Percentiles rank a stretch among this genome's conserved stretches.
Conservation (phyloP, 2,888 invertebrate species). For the Agrochola lota region DNA sequence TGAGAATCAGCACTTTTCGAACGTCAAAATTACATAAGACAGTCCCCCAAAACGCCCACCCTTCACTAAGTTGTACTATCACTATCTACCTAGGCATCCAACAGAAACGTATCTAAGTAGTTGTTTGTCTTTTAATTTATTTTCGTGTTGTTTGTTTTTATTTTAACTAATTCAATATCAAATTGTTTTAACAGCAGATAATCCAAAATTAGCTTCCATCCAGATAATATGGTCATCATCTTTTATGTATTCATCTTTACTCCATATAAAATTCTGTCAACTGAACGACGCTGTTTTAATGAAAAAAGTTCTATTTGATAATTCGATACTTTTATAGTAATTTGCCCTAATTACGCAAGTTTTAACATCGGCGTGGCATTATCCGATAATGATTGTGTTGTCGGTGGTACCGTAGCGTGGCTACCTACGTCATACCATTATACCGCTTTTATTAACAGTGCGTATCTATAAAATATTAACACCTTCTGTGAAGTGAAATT, state of each 20-base stretch:
- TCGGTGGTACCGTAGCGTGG: slow-evolving; percentile 21
- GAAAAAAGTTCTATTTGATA: slow-evolving; percentile 59
- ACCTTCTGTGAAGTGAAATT: slow-evolving; percentile 47
- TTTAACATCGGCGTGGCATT: slow-evolving; percentile 59
- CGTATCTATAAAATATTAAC: slow-evolving; percentile 51
- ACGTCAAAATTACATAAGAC: too few species aligned
- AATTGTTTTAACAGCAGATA: neutral
- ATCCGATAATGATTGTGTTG: slow-evolving; percentile 62
- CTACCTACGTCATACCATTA: slow-evolving; percentile 39
- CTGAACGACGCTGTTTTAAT: slow-evolving; percentile 43
- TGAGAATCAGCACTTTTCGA: too few species aligned
- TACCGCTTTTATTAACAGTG: slow-evolving; percentile 34
- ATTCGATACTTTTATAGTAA: slow-evolving; percentile 66
- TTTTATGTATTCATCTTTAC: slow-evolving; percentile 3
- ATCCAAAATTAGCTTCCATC: slow-evolving; percentile 6
- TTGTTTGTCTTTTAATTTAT: neutral
- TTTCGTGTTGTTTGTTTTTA: neutral
- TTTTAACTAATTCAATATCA: neutral
- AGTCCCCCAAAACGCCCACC: too few species aligned
- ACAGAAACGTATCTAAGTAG: too few species aligned
- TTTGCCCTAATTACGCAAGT: slow-evolving; percentile 63
- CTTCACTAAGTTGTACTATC: too few species aligned
- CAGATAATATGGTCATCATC: neutral
- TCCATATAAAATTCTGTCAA: slow-evolving; percentile 36
- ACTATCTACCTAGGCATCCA: too few species aligned